phyloP scores from a whole-genome alignment of 2,113 vertebrate species.

The Laticauda colubrina region DNA sequence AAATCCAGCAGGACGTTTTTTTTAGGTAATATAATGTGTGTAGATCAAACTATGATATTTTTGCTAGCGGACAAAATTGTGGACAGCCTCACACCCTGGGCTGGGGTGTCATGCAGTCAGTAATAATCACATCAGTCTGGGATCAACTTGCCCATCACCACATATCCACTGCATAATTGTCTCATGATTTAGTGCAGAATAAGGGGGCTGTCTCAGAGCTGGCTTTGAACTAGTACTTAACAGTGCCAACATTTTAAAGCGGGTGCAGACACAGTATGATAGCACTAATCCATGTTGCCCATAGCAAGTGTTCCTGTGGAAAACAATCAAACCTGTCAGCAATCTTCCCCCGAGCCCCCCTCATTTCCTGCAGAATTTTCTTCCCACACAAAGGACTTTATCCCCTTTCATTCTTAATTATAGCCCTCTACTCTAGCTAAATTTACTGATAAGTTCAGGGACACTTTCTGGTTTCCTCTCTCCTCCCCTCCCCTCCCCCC shows the following conservation, averaged over 20 bases:
- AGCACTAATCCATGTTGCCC: constrained; percentile 13
- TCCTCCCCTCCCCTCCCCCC: background rate
- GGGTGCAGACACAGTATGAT: background rate
- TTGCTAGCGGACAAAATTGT: background rate
- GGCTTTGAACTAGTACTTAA: background rate
- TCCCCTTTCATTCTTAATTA: background rate
- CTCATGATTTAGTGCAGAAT: background rate
- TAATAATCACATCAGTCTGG: background rate
- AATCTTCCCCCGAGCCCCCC: background rate
- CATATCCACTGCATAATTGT: background rate
- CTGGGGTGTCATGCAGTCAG: background rate
- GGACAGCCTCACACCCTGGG: background rate
- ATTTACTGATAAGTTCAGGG: background rate
- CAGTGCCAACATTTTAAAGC: constrained; percentile 4
- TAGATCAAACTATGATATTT: background rate
- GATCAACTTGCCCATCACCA: background rate
- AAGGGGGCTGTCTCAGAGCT: background rate
- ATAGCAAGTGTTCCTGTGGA: constrained; percentile 9
- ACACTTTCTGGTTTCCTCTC: background rate
- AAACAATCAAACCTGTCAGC: constrained; percentile 13
- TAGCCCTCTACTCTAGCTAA: background rate
- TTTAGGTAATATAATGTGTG: background rate
- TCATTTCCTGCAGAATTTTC: background rate
- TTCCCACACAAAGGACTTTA: background rate
- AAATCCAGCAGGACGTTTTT: background rate